Conservation (phyloP, 2,888 invertebrate species). For the Sipha maydis region DNA sequence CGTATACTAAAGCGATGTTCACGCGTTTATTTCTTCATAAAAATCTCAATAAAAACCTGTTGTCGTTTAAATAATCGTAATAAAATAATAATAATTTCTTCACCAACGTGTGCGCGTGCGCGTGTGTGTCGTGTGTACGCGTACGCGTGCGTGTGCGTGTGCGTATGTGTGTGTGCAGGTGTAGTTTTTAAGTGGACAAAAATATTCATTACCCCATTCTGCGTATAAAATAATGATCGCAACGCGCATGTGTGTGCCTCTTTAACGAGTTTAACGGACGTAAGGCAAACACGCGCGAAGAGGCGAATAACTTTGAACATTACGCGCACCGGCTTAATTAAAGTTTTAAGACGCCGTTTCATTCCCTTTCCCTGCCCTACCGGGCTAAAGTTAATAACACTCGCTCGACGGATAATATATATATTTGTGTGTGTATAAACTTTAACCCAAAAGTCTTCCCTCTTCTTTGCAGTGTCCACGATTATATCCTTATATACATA, state of each 20-base stretch:
- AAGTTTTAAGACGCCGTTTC: constrained; percentile 53
- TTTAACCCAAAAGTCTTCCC: constrained; percentile 23
- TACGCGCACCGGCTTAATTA: constrained; percentile 60
- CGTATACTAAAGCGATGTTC: constrained; percentile 16
- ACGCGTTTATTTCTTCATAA: constrained; percentile 50
- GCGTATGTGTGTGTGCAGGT: not conserved
- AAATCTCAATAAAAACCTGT: constrained; percentile 52
- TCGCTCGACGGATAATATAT: not conserved
- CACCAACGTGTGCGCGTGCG: not conserved
- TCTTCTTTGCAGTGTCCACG: not conserved
- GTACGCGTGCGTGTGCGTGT: not conserved
- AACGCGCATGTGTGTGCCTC: not conserved
- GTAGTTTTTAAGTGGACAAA: constrained; percentile 21
- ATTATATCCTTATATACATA: not conserved
- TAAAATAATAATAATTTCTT: not conserved
- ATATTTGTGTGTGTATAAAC: constrained; percentile 2
- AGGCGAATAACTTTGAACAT: constrained; percentile 45
- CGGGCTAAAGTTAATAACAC: constrained; percentile 46
- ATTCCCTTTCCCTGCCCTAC: not conserved
- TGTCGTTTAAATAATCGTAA: constrained; percentile 13
- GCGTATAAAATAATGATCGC: not conserved
- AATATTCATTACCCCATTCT: constrained; percentile 48
- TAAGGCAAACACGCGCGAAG: not conserved
- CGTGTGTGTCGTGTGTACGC: not conserved
- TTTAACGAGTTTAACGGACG: not conserved